A percentile compares a stretch with the other conserved stretches of the same genome.
Conservation (phyloP, 1,140 invertebrate species). For the Rhizoglyphus robini region DNA sequence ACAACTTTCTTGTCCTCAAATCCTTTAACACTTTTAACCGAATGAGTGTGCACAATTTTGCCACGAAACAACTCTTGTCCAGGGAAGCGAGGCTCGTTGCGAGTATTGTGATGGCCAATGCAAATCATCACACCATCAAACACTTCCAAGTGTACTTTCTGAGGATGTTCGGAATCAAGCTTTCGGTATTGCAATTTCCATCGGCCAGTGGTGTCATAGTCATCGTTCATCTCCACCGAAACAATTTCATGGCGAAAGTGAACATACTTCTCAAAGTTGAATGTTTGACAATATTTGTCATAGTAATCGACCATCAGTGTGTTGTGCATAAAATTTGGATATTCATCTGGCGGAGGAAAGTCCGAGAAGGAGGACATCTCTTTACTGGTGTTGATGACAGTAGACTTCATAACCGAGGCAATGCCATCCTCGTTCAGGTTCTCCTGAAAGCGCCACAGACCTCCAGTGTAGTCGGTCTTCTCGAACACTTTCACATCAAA, state of each 20-base stretch:
- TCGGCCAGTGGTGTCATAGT: too few species aligned
- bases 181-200: conserved; percentile 31
- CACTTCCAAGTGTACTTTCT: conserved; percentile 26
- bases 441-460: conserved; percentile 40
- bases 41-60: too few species aligned
- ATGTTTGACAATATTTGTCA: conserved; percentile 33
- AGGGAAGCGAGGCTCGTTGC: conserved; percentile 15
- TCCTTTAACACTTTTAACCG: background rate
- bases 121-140: too few species aligned
- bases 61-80: conserved; percentile 29
- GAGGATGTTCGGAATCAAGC: too few species aligned
- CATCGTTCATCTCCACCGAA: conserved; percentile 26
- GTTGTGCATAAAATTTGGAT: too few species aligned
- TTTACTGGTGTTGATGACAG: too few species aligned
- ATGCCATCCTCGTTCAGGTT: conserved; percentile 29
- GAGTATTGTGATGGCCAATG: conserved; percentile 28
- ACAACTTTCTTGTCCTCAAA: conserved; percentile 35
- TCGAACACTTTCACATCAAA: too few species aligned
- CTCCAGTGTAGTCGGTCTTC: conserved; percentile 36
- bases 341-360: conserved; percentile 36
- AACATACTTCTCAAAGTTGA: conserved; percentile 32
- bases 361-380: conserved; percentile 31
- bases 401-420: conserved; percentile 28
- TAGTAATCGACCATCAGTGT: too few species aligned
- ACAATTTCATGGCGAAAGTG: conserved; percentile 32